Evolutionary conservation across 2,888 invertebrate species (phyloP).

Genomic region (Drosophila nr. medialis): DNA sequence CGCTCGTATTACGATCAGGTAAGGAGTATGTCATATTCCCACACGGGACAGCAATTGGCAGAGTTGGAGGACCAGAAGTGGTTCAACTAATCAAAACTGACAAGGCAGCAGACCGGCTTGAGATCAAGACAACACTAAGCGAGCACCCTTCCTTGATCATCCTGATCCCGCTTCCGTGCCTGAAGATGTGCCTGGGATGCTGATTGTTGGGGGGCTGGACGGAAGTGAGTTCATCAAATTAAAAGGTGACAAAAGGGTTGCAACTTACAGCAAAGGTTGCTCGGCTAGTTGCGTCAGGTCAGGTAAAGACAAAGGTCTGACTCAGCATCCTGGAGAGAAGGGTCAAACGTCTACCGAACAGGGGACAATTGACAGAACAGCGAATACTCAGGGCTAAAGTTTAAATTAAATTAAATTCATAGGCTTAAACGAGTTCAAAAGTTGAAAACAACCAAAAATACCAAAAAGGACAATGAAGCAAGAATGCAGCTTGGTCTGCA

Average conservation of each 20-base stretch:
- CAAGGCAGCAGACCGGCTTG: constrained; percentile 73
- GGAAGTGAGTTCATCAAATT: constrained; percentile 77
- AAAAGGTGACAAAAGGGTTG: constrained; percentile 76
- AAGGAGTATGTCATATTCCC: constrained; percentile 60
- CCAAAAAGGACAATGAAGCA: constrained; percentile 45
- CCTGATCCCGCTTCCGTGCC: constrained; percentile 19
- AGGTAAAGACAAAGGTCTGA: constrained; percentile 69
- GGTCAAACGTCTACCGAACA: constrained; percentile 57
- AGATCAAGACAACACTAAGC: constrained; percentile 52
- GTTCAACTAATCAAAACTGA: constrained; percentile 78
- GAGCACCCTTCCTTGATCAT: constrained; percentile 20
- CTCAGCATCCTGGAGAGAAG: constrained; percentile 52
- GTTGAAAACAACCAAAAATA: constrained; percentile 47
- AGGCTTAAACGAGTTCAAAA: constrained; percentile 65
- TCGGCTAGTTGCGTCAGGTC: constrained; percentile 42
- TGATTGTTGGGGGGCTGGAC: constrained; percentile 41
- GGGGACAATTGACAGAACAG: constrained; percentile 56
- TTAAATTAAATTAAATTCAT: constrained; percentile 77
- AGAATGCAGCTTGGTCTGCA: constrained; percentile 41
- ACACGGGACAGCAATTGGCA: constrained; percentile 57
- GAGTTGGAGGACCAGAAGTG: constrained; percentile 59
- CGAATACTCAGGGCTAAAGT: constrained; percentile 62
- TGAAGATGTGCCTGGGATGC: constrained; percentile 39
- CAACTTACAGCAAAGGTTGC: constrained; percentile 47
- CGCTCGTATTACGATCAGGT: constrained; percentile 67